A percentile compares a stretch with the other conserved stretches of the same genome.
These are phyloP conservation scores for Syrista parreyssii DNA, from an alignment of 2,888 invertebrate genomes.

Conservation along the genomic window DNA sequence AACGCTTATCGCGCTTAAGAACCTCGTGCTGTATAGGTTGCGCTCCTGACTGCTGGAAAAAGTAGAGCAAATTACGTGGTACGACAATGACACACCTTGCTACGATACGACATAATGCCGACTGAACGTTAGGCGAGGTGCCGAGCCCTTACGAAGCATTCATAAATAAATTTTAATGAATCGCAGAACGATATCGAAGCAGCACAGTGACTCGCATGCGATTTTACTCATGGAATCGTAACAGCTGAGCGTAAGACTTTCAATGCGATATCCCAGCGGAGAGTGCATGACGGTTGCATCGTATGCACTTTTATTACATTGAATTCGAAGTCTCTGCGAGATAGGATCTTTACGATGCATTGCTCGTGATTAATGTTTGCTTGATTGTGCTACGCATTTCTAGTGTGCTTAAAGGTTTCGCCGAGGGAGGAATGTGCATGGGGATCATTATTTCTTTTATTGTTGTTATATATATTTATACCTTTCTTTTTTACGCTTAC, in stretches of 20 bases:
- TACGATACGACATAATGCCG: constrained; percentile 20
- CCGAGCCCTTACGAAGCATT: constrained; percentile 58
- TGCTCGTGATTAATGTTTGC: background rate
- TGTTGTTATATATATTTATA: background rate
- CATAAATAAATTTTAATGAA: constrained; percentile 62
- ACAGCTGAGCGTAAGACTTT: background rate
- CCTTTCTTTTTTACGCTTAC: background rate
- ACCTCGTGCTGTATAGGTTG: constrained; percentile 15
- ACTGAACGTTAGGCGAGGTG: constrained; percentile 35
- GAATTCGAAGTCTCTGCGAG: background rate
- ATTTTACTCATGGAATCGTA: background rate
- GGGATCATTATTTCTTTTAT: background rate
- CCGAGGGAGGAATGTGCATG: background rate
- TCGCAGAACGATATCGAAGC: constrained; percentile 38
- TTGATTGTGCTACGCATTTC: background rate
- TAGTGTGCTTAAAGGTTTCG: background rate
- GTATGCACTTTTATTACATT: background rate
- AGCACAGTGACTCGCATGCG: constrained; percentile 4
- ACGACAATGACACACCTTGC: constrained; percentile 52
- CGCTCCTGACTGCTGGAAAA: constrained; percentile 26
- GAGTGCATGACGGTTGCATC: background rate
- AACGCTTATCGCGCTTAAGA: constrained; percentile 25
- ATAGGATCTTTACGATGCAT: background rate
- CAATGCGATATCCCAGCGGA: background rate
- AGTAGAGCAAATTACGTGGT: constrained; percentile 51